Evolutionary conservation across 2,888 invertebrate genomes (phyloP).

Genomic region (Synergus itoensis): DNA sequence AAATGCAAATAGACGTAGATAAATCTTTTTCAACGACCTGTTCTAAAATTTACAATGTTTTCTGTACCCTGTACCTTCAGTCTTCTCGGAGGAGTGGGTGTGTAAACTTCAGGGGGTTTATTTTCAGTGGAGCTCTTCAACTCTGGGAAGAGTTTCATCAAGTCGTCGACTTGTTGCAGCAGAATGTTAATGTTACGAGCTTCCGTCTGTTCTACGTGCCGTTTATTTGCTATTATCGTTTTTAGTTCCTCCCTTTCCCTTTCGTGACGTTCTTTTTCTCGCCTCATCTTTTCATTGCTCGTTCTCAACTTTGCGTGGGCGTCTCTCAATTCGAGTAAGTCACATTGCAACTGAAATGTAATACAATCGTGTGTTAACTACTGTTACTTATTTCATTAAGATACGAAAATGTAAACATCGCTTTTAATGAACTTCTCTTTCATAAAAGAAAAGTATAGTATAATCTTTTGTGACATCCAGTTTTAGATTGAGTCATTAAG

Average conservation of each 20-base stretch:
- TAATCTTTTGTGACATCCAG: neutral
- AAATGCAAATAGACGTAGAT: slow-evolving; percentile 50
- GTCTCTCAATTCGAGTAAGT: slow-evolving; percentile 91
- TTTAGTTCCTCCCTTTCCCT: slow-evolving; percentile 85
- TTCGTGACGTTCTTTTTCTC: slow-evolving; percentile 92
- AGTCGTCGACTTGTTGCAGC: slow-evolving; percentile 88
- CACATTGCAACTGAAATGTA: slow-evolving; percentile 86
- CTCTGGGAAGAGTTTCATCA: slow-evolving; percentile 89
- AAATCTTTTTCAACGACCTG: slow-evolving; percentile 33
- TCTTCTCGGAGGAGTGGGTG: slow-evolving; percentile 86
- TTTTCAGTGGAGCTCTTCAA: slow-evolving; percentile 79
- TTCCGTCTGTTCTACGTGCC: slow-evolving; percentile 82
- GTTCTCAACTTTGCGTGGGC: slow-evolving; percentile 95
- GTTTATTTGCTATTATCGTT: slow-evolving; percentile 78
- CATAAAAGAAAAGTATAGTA: neutral
- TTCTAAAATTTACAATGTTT: slow-evolving; percentile 44
- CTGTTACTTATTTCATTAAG: slow-evolving; percentile 17
- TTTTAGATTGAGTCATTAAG: neutral
- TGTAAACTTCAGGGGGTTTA: slow-evolving; percentile 79
- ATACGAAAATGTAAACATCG: neutral
- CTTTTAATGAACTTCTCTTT: neutral
- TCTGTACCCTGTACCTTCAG: slow-evolving; percentile 79
- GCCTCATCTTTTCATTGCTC: slow-evolving; percentile 92
- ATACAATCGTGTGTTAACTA: slow-evolving; percentile 20
- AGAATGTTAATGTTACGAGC: slow-evolving; percentile 86